Percentiles rank a stretch among this genome's conserved stretches.
phyloP scores from a whole-genome alignment of 2,888 invertebrate species.

The Busseola fusca region DNA sequence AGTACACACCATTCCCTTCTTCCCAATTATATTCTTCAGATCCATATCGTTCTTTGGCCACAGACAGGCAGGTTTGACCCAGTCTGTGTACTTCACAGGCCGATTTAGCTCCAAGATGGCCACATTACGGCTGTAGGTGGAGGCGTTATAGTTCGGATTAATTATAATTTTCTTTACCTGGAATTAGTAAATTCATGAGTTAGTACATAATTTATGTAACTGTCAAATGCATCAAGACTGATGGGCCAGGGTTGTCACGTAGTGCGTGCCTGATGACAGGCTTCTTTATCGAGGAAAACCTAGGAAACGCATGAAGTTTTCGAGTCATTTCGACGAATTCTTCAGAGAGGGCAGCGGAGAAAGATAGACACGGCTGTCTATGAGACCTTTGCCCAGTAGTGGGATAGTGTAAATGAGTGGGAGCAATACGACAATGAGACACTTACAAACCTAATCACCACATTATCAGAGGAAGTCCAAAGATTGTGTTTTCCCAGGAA shows the following conservation, averaged over 20 bases:
- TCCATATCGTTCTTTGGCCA: constrained; percentile 84
- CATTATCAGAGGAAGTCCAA: constrained; percentile 78
- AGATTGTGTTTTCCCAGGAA: constrained; percentile 82
- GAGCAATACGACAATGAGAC: neutral
- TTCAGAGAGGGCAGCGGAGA: neutral
- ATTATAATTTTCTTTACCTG: constrained; percentile 22
- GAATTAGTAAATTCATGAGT: neutral
- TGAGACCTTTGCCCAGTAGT: neutral
- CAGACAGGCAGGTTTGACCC: constrained; percentile 89
- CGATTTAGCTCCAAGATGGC: constrained; percentile 86
- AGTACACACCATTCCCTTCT: constrained; percentile 82
- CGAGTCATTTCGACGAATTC: neutral
- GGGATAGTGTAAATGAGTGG: too few relatives aligned
- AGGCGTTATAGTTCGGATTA: constrained; percentile 1
- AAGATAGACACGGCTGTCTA: neutral
- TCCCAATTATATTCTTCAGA: constrained; percentile 79
- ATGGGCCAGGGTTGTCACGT: neutral
- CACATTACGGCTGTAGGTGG: constrained; percentile 74
- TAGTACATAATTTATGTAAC: neutral
- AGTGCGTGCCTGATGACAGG: neutral
- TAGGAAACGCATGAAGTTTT: neutral
- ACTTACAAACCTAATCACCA: constrained; percentile 78
- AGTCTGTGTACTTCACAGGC: constrained; percentile 83
- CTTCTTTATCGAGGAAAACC: neutral
- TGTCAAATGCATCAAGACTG: neutral